These are phyloP conservation scores for Darevskia nairensis DNA, from an alignment of 2,797 vertebrate species.

Conservation along the genomic window DNA sequence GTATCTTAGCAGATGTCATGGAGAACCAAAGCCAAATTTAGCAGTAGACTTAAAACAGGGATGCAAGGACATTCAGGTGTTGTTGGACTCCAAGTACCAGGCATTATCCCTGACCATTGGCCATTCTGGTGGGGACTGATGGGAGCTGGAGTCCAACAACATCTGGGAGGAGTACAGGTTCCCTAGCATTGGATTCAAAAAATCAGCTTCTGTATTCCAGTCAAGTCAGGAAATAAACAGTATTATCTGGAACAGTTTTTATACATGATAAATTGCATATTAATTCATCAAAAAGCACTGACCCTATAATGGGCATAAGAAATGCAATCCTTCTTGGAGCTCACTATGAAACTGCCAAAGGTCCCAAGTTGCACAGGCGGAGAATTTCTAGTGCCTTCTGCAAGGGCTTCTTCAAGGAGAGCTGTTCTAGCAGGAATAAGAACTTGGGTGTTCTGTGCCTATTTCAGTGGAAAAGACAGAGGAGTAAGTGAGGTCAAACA, in stretches of 20 bases:
- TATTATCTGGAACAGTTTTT: not conserved
- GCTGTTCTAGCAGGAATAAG: not conserved
- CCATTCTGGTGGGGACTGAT: too few species aligned
- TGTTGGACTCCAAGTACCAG: too few species aligned
- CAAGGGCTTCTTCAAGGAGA: not conserved
- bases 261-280: not conserved
- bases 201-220: not conserved
- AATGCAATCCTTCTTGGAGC: not conserved
- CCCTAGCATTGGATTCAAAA: too few species aligned
- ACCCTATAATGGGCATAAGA: not conserved
- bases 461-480: not conserved
- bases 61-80: too few species aligned
- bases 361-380: not conserved
- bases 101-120: too few species aligned
- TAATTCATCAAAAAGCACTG: not conserved
- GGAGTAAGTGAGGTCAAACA: slow-evolving; percentile 17
- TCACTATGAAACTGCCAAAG: not conserved
- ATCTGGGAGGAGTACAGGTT: too few species aligned
- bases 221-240: not conserved
- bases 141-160: too few species aligned
- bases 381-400: not conserved
- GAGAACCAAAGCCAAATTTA: not conserved
- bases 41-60: not conserved
- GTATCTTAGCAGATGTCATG: not conserved
- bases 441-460: not conserved